These are phyloP conservation scores for Emydura subglobosa DNA, from an alignment of 2,113 vertebrate genomes.

Conservation along the genomic window DNA sequence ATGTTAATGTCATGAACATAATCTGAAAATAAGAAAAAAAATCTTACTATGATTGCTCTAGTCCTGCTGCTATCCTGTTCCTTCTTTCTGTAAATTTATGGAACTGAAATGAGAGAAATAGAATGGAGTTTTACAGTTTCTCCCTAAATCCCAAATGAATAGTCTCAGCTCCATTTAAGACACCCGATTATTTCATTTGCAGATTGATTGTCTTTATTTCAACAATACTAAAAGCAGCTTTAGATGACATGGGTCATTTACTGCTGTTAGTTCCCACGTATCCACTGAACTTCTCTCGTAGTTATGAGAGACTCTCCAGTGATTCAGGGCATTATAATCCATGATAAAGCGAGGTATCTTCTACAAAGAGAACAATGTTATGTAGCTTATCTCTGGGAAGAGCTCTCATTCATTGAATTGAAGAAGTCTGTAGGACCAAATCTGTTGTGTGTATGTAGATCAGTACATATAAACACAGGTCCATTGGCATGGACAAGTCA, in stretches of 20 bases:
- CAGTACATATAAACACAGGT: background rate
- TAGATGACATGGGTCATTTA: background rate
- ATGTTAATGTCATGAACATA: constrained; percentile 87
- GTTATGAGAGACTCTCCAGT: background rate
- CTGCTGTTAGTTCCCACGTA: background rate
- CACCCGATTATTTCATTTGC: background rate
- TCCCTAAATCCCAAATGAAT: fast-evolving
- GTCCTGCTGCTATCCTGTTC: background rate
- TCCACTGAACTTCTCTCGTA: background rate
- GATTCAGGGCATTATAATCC: background rate
- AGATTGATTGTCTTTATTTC: background rate
- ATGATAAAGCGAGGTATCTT: too few relatives aligned
- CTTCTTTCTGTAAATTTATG: background rate
- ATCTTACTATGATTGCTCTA: background rate
- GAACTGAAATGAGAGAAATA: background rate
- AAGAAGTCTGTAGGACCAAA: background rate
- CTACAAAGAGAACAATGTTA: too few relatives aligned
- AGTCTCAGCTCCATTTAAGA: background rate
- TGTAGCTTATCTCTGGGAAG: background rate
- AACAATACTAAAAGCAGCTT: background rate
- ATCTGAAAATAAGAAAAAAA: constrained; percentile 82
- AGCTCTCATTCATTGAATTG: background rate
- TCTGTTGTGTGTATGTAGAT: background rate
- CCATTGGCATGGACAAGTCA: background rate
- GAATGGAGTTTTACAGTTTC: background rate